Conservation (phyloP, 92 coral and sea anemone species). For the Porites divaricata region DNA sequence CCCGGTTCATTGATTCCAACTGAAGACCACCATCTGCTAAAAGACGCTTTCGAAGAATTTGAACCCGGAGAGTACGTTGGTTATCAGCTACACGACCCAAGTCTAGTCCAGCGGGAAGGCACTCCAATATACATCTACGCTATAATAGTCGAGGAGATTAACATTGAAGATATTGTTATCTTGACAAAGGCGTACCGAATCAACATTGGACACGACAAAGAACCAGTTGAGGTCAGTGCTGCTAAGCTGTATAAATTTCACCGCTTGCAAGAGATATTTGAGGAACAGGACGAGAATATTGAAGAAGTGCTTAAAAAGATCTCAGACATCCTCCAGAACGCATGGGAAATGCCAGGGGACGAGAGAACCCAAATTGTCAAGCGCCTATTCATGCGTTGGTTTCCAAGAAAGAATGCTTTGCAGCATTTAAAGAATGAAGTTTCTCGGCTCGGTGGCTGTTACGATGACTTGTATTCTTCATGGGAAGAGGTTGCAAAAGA, state of each 20-base stretch:
- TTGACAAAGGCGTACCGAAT: conserved; percentile 20
- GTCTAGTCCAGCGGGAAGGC: too few species aligned
- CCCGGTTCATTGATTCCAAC: background rate
- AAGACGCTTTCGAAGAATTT: too few species aligned
- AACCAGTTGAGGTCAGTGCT: conserved; percentile 46
- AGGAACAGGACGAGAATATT: background rate
- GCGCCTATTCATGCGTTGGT: conserved; percentile 63
- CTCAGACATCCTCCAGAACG: conserved; percentile 41
- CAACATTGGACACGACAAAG: conserved; percentile 25
- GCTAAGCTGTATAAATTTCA: conserved; percentile 61
- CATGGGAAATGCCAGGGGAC: conserved; percentile 64
- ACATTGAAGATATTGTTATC: background rate
- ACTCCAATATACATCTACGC: conserved; percentile 26
- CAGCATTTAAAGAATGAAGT: conserved; percentile 55
- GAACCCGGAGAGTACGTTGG: too few species aligned
- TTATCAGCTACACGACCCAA: too few species aligned
- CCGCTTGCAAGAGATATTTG: conserved; percentile 34
- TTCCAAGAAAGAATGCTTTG: conserved; percentile 70
- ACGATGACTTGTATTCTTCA: background rate
- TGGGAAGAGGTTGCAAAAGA: conserved; percentile 16
- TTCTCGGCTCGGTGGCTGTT: conserved; percentile 39
- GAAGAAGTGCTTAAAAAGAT: conserved; percentile 16
- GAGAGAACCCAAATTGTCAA: conserved; percentile 43
- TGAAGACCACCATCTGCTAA: too few species aligned
- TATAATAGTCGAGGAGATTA: conserved; percentile 56